Evolutionary conservation across 2,888 invertebrate genomes (phyloP).

Genomic region (Thera obeliscata): DNA sequence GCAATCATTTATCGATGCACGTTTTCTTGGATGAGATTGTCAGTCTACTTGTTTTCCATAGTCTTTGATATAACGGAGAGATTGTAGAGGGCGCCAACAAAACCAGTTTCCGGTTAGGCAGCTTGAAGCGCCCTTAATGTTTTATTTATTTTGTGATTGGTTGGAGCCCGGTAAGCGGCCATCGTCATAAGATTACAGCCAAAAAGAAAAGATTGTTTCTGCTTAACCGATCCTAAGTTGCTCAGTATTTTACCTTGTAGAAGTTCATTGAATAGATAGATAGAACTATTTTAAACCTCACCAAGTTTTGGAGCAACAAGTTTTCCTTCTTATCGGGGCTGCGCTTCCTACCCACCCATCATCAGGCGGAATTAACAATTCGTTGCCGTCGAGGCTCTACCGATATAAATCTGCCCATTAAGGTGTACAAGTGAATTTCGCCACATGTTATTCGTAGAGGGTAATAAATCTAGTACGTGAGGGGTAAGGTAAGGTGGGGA

Average conservation of each 20-base stretch:
- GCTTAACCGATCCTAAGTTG: neutral
- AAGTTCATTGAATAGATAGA: neutral
- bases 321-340: conserved; percentile 21
- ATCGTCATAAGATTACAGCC: neutral
- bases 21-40: too few relatives aligned
- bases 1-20: too few relatives aligned
- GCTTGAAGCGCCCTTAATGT: conserved; percentile 1
- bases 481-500: conserved; percentile 46
- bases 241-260: neutral
- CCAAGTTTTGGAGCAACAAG: conserved; percentile 30
- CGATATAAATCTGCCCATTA: conserved; percentile 57
- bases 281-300: neutral
- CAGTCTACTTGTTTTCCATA: too few relatives aligned
- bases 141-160: conserved; percentile 11
- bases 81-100: conserved; percentile 4
- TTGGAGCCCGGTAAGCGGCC: conserved; percentile 2
- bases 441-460: conserved; percentile 57
- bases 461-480: conserved; percentile 60
- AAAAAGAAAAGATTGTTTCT: neutral
- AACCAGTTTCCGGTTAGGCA: conserved; percentile 6
- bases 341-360: conserved; percentile 31
- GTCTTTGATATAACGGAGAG: neutral
- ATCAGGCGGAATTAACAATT: conserved; percentile 46
- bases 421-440: conserved; percentile 60
- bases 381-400: conserved; percentile 31